Evolutionary conservation across 2,797 vertebrate genomes (phyloP).

Genomic region (Eulemur coronatus): DNA sequence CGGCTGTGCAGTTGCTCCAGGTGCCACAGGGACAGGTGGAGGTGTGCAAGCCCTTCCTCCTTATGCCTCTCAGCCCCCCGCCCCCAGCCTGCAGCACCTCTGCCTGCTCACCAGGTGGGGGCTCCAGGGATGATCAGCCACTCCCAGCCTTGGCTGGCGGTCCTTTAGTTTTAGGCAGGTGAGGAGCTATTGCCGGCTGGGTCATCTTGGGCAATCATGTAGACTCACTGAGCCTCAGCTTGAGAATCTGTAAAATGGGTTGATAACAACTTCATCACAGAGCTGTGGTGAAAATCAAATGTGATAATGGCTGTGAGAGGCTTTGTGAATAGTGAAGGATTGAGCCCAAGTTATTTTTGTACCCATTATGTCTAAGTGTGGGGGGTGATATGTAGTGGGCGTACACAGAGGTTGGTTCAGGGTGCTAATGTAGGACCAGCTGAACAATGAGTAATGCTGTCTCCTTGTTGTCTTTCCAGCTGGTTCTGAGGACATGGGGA

Average conservation of each 20-base stretch:
- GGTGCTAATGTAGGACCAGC: neutral
- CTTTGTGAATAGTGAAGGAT: neutral
- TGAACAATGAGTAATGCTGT: neutral
- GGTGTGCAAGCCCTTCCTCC: neutral
- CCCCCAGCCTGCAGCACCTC: neutral
- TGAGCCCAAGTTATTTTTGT: neutral
- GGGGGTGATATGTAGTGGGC: neutral
- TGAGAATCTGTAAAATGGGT: constrained; percentile 41
- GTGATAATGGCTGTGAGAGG: neutral
- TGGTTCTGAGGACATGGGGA: constrained; percentile 84
- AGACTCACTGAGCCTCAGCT: neutral
- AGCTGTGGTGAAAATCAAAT: neutral
- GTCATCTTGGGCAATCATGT: neutral
- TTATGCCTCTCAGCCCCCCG: neutral
- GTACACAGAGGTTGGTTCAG: neutral
- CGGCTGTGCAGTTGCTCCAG: neutral
- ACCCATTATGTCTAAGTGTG: neutral
- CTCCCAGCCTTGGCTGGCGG: neutral
- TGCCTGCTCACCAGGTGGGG: neutral
- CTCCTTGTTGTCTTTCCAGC: constrained; percentile 78
- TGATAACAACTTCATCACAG: neutral
- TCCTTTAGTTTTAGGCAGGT: neutral
- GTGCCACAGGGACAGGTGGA: neutral
- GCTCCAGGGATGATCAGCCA: neutral
- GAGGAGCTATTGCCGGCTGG: neutral